These are phyloP conservation scores for Mesaphorura yosii DNA, from an alignment of 1,140 invertebrate species.

Conservation along the genomic window DNA sequence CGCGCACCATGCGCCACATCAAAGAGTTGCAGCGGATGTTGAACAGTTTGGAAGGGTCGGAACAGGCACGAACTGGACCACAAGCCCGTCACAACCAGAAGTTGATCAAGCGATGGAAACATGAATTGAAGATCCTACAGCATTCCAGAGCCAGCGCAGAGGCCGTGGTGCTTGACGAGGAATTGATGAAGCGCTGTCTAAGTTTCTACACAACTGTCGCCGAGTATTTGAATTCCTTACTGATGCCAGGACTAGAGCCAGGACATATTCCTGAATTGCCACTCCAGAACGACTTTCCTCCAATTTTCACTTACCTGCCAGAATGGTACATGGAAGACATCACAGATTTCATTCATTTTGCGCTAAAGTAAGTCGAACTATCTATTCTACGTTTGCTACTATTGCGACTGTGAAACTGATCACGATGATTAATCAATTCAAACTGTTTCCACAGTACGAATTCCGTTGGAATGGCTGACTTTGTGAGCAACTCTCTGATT, in stretches of 20 bases:
- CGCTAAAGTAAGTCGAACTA: conserved; percentile 76
- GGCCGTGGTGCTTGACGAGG: conserved; percentile 69
- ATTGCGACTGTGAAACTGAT: background rate
- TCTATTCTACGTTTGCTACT: background rate
- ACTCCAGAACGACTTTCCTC: conserved; percentile 48
- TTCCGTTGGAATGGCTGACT: conserved; percentile 41
- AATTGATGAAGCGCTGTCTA: conserved; percentile 61
- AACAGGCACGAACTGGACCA: conserved; percentile 59
- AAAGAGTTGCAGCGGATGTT: conserved; percentile 78
- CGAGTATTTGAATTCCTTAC: conserved; percentile 50
- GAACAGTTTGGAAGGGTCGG: conserved; percentile 65
- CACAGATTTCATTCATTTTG: conserved; percentile 85
- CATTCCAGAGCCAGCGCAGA: conserved; percentile 73
- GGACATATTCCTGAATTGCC: conserved; percentile 37
- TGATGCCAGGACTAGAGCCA: conserved; percentile 14
- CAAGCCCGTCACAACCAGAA: conserved; percentile 63
- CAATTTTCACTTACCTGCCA: conserved; percentile 73
- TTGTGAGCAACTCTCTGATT: conserved; percentile 68
- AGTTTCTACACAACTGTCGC: conserved; percentile 77
- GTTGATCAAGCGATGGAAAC: conserved; percentile 72
- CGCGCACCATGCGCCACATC: conserved; percentile 64
- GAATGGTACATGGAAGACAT: conserved; percentile 96
- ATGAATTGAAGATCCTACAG: conserved; percentile 51
- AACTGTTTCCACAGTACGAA: background rate
- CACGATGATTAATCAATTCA: conserved; percentile 6